Evolutionary conservation across 2,797 vertebrate genomes (phyloP), one percentile per base, ranked within the genome.

Genomic region (Gastrophryne carolinensis): DNA sequence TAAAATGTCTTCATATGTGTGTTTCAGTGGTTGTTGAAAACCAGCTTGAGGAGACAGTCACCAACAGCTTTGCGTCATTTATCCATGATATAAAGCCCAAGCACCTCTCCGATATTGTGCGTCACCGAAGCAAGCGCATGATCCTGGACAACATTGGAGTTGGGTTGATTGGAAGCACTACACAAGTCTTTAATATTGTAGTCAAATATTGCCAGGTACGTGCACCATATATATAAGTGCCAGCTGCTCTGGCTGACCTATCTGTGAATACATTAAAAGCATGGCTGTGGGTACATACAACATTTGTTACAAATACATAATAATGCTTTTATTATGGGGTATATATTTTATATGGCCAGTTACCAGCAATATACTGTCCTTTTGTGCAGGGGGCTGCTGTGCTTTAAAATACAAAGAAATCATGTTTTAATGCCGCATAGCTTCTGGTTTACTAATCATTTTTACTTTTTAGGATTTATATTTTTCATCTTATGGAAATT

Each of bases 81-180:
- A 91, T 96, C 84, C 86, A 86, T 0, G 86, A 83, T 0, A 82
- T 90, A 0, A 84, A 75, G 32, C 88, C 92, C 0, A 86, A 88
- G 56, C 91, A 92, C 24, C 80, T 95, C 75, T 90, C 93, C 2
- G 79, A 89, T 0, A 79, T 80, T 0, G 90, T 93, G 69, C 75
- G 92, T 13, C 86, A 88, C n/a, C 88, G 93, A 35, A 96, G 94
- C 81, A 96, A 95, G 79, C 90, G 95, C 58, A 96, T 96, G 95
- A 89, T 95, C 80, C 86, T 96, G 4, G 95, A 96, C 88, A 95
- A 86, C 88, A 88, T 96, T 0, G 95, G 95, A 0, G 95, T 95
- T 1, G 94, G 94, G 30, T 84, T 96, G 0, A 81, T 95, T 56
- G 95, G 95, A 57, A 95, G 92, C 88, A 95, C 89, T 0, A 95